Evolutionary conservation across 1,140 invertebrate species (phyloP), one percentile per base, ranked within the genome.

Genomic region (Macrotrachela quadricornifera): DNA sequence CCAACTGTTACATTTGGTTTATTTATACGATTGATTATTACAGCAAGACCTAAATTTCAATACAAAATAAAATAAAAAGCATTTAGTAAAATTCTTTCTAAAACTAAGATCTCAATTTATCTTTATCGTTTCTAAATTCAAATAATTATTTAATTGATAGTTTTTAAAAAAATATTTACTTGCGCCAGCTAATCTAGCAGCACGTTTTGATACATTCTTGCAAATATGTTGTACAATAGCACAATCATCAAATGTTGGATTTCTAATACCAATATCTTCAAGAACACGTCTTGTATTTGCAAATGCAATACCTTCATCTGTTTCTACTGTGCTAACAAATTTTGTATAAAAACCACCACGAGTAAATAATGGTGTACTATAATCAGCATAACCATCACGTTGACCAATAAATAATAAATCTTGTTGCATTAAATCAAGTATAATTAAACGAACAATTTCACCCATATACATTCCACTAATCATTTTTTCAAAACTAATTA

Each of bases 301-400:
- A 64, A 79, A 87, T 46, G 80, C 63, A 68, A 69, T 57, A 36
- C 56, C 55, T 55, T 12, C 63, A 67, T 63, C 79, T 77, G 71
- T 80, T 67, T 92, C 87, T 51, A 97, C 92, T 74, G 94, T 87
- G 0, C 90, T 96, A 1, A 97, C 82, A 66, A 85, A 94, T 77
- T 94, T 92, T 0, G 91, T 95, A 68, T 83, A 85, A 67, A 95
- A 92, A 48, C 64, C 52, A 21, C 61, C 63, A 47, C 60, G 59
- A 12, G 61, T 63, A 17, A 75, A 79, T 11, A 95, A 72, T 39
- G 81, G 72, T 63, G 67, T 73, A 62, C 66, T 71, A 60, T 63
- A 67, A 54, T 64, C 56, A 12, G 71, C 71, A 37, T 60, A 59
- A 39, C 44, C 46, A 17, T 46, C 49, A 10, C 48, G 21, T 16